phyloP scores from a whole-genome alignment of 1,140 invertebrate species.

The Pachyrhynchus sulphureomaculatus region DNA sequence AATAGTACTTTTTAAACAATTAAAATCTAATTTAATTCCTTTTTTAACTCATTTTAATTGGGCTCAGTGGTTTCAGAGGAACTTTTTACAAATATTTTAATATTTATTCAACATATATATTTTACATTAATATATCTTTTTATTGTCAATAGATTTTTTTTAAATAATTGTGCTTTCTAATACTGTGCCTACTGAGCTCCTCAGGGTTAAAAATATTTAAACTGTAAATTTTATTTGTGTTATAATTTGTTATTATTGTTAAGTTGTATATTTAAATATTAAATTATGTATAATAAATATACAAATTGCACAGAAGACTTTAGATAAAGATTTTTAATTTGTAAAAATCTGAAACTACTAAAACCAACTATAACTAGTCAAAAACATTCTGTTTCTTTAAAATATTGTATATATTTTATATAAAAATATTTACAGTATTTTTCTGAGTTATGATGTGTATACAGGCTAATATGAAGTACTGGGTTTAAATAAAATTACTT shows the following conservation, averaged over 20 bases:
- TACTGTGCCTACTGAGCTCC: neutral
- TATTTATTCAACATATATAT: conserved; percentile 22
- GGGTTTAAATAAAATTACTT: no score
- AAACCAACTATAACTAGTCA: conserved; percentile 44
- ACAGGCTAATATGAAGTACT: neutral
- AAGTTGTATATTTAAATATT: conserved; percentile 43
- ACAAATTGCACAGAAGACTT: conserved; percentile 14
- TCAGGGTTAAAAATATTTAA: conserved; percentile 20
- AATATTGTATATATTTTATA: conserved; percentile 42
- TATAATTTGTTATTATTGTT: conserved; percentile 34
- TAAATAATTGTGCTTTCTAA: conserved; percentile 13
- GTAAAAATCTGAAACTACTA: conserved; percentile 21
- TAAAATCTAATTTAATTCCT: conserved; percentile 6
- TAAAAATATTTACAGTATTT: conserved; percentile 46
- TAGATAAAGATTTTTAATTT: conserved; percentile 12
- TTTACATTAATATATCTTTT: conserved; percentile 27
- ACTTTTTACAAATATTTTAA: conserved; percentile 25
- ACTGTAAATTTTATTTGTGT: conserved; percentile 28
- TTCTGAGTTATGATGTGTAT: conserved; percentile 37
- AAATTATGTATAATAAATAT: conserved; percentile 44
- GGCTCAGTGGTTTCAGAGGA: conserved; percentile 8
- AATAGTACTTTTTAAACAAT: conserved; percentile 19
- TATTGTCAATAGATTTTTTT: conserved; percentile 20
- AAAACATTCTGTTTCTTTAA: conserved; percentile 32
- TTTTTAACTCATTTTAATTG: conserved; percentile 19